Percentiles rank a stretch among this genome's conserved stretches.
Conservation (phyloP, 30 jellyfish, hydroid and myxozoan genomes). For the Hydractinia symbiolongicarpus region DNA sequence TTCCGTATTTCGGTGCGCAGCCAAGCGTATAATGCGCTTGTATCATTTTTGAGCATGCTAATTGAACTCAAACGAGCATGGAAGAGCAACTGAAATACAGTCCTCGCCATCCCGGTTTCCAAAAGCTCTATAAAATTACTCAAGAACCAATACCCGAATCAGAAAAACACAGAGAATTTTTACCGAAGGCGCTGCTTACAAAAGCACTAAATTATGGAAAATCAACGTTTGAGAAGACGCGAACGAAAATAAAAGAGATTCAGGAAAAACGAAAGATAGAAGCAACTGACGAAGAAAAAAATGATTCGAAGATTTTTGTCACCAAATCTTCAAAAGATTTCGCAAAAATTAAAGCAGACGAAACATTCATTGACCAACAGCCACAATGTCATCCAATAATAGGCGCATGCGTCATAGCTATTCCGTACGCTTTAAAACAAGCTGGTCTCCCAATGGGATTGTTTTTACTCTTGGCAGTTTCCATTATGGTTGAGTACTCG, state of each 20-base stretch:
- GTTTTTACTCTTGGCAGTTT: constrained; percentile 32
- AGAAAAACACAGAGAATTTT: too few relatives aligned
- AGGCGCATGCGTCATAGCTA: constrained; percentile 35
- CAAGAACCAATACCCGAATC: too few relatives aligned
- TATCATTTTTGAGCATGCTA: too few relatives aligned
- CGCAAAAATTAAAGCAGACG: constrained; percentile 22
- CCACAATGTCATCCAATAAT: constrained; percentile 26
- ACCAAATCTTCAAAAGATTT: constrained; percentile 27
- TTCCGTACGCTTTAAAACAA: constrained; percentile 83
- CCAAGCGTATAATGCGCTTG: too few relatives aligned
- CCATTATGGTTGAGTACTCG: constrained; percentile 24
- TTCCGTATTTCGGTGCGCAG: too few relatives aligned
- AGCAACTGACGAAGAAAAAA: not conserved
- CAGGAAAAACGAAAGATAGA: not conserved
- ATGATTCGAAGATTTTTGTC: constrained; percentile 21
- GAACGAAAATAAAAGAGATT: not conserved
- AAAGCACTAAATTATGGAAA: too few relatives aligned
- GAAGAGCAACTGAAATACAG: too few relatives aligned
- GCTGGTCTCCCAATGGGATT: constrained; percentile 83
- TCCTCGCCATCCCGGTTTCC: too few relatives aligned
- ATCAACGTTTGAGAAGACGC: too few relatives aligned
- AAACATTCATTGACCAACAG: constrained; percentile 1
- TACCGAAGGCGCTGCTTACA: too few relatives aligned
- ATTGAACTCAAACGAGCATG: too few relatives aligned
- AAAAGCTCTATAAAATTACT: too few relatives aligned